Percentiles rank a stretch among this genome's conserved stretches.
Conservation (phyloP, 2,113 vertebrate genomes). For the Brachyistius frenatus region DNA sequence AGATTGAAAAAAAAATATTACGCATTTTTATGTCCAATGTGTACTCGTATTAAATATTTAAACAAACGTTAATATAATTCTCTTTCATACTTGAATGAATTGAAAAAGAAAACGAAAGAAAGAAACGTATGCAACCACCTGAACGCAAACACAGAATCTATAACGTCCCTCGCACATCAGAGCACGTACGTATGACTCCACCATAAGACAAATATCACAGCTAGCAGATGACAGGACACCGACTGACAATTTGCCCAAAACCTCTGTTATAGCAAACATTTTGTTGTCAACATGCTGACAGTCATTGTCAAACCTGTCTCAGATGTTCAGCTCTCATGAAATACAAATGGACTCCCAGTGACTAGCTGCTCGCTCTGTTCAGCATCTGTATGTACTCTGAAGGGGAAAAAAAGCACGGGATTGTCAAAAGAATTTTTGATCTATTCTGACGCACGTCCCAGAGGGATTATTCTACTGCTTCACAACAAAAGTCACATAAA, state of each 20-base stretch:
- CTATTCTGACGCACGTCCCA: slow-evolving; percentile 55
- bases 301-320: slow-evolving; percentile 50
- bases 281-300: slow-evolving; percentile 40
- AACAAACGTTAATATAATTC: no score
- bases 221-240: slow-evolving; percentile 37
- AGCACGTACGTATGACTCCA: slow-evolving; percentile 2
- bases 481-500: slow-evolving; percentile 25
- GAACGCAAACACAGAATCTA: not conserved
- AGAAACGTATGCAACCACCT: not conserved
- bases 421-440: slow-evolving; percentile 65
- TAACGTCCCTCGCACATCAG: not conserved
- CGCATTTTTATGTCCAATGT: no score
- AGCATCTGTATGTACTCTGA: slow-evolving; percentile 32
- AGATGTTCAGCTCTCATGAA: slow-evolving; percentile 42
- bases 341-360: slow-evolving; percentile 49
- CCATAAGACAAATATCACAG: slow-evolving; percentile 19
- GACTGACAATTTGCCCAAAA: slow-evolving; percentile 50
- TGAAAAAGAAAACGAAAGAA: no score
- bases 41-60: no score
- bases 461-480: slow-evolving; percentile 37
- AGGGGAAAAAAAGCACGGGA: slow-evolving; percentile 7
- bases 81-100: no score
- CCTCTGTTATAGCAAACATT: slow-evolving; percentile 19
- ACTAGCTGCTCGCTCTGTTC: slow-evolving; percentile 53
- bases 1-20: no score